phyloP scores from a whole-genome alignment of 2,888 invertebrate species.

The Synergus japonicus region DNA sequence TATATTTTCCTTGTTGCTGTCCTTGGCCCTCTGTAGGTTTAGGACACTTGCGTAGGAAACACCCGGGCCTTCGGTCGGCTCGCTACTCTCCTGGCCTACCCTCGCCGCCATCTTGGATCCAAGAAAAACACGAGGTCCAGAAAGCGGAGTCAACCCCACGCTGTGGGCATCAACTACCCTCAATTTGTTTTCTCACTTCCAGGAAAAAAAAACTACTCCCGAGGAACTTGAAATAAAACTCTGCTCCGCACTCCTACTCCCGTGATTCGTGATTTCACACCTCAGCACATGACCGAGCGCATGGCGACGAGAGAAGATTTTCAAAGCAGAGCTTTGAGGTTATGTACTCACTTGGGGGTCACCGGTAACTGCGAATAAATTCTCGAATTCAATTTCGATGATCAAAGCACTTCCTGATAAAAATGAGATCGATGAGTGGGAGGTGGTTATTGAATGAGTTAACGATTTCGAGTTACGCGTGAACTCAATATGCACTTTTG shows the following conservation, averaged over 20 bases:
- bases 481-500: not conserved
- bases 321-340: slow-evolving; percentile 14
- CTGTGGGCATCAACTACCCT: not conserved
- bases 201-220: not conserved
- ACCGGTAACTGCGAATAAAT: not conserved
- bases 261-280: not conserved
- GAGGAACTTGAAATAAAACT: not conserved
- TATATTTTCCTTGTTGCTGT: slow-evolving; percentile 82
- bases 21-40: slow-evolving; percentile 80
- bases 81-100: slow-evolving; percentile 75
- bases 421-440: not conserved
- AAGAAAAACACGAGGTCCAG: slow-evolving; percentile 49
- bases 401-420: not conserved
- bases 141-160: slow-evolving; percentile 26
- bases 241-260: not conserved
- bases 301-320: not conserved
- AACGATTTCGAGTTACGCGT: not conserved
- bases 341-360: not conserved
- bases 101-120: slow-evolving; percentile 77
- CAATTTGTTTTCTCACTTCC: too few relatives aligned
- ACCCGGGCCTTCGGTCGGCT: slow-evolving; percentile 69
- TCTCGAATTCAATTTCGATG: not conserved
- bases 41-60: slow-evolving; percentile 78
- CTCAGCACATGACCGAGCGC: slow-evolving; percentile 8
- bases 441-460: not conserved